These are phyloP conservation scores for Sarcophaga variegata DNA, from an alignment of 2,888 invertebrate species.

Conservation along the genomic window DNA sequence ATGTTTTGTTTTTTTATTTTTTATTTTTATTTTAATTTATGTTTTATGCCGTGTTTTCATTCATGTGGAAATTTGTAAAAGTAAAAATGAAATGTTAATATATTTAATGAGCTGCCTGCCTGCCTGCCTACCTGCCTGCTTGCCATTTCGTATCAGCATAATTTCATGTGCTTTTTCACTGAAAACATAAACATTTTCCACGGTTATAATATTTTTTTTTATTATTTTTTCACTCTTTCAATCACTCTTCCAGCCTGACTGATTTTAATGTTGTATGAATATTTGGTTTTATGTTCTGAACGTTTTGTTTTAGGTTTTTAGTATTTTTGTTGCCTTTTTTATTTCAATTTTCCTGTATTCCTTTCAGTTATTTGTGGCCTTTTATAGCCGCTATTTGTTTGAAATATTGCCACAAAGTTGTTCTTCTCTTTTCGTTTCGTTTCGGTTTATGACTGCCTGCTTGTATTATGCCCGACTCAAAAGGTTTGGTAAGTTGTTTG, in stretches of 20 bases:
- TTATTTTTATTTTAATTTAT: not conserved
- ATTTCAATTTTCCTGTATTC: conserved; percentile 8
- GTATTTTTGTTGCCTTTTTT: conserved; percentile 30
- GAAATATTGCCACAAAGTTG: conserved; percentile 37
- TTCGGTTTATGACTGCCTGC: conserved; percentile 34
- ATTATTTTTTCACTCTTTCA: conserved; percentile 14
- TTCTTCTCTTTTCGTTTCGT: conserved; percentile 1
- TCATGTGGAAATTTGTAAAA: conserved; percentile 52
- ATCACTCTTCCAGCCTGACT: not conserved
- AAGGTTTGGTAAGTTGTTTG: conserved; percentile 6
- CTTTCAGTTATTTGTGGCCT: conserved; percentile 8
- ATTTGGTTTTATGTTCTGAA: conserved; percentile 4
- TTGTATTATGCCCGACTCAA: conserved; percentile 26
- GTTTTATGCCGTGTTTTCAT: conserved; percentile 7
- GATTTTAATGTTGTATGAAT: not conserved
- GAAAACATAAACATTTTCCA: conserved; percentile 15
- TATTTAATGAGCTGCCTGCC: conserved; percentile 60
- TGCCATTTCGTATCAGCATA: conserved; percentile 35
- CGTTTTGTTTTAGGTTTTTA: conserved; percentile 16
- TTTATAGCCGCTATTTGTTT: conserved; percentile 43
- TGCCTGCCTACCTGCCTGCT: not conserved
- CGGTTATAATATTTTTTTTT: no score
- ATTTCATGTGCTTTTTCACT: conserved; percentile 7
- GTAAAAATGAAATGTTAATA: conserved; percentile 60
- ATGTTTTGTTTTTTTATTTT: not conserved